Percentiles rank a stretch among this genome's conserved stretches.
phyloP scores from a whole-genome alignment of 2,888 invertebrate genomes.

The Acleris holmiana region DNA sequence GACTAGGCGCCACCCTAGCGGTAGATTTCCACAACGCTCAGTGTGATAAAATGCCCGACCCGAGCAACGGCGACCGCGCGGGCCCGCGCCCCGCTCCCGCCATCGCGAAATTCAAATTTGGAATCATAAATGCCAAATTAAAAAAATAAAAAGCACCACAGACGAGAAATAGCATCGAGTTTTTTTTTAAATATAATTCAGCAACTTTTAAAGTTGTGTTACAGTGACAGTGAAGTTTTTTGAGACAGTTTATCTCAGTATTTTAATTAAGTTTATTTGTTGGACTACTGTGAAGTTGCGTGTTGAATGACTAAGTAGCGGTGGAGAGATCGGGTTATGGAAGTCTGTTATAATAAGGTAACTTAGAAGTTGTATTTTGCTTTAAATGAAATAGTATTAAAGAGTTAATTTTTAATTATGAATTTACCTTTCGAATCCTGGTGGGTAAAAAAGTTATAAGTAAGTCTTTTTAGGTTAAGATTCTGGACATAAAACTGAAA shows the following conservation, averaged over 20 bases:
- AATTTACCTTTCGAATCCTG: no score
- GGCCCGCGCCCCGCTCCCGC: conserved; percentile 64
- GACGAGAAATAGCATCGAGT: conserved; percentile 5
- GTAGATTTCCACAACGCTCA: conserved; percentile 71
- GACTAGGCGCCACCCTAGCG: conserved; percentile 65
- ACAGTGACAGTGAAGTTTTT: conserved; percentile 23
- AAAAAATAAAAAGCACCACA: conserved; percentile 43
- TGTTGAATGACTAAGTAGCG: conserved; percentile 29
- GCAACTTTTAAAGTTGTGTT: conserved; percentile 25
- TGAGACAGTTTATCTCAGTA: conserved; percentile 19
- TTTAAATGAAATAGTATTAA: neutral
- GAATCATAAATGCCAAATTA: conserved; percentile 47
- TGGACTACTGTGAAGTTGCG: conserved; percentile 29
- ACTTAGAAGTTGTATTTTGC: neutral
- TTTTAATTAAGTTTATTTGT: conserved; percentile 27
- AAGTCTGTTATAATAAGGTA: conserved; percentile 33
- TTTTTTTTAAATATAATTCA: conserved; percentile 16
- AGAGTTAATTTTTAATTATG: no score
- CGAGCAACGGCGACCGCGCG: conserved; percentile 62
- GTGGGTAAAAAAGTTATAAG: no score
- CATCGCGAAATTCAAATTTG: conserved; percentile 70
- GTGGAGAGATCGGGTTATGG: conserved; percentile 22
- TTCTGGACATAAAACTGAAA: no score
- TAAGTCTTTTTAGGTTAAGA: no score
- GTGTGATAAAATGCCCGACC: conserved; percentile 75